phyloP scores from a whole-genome alignment of 2,113 vertebrate species.

The Rhinoderma darwinii region DNA sequence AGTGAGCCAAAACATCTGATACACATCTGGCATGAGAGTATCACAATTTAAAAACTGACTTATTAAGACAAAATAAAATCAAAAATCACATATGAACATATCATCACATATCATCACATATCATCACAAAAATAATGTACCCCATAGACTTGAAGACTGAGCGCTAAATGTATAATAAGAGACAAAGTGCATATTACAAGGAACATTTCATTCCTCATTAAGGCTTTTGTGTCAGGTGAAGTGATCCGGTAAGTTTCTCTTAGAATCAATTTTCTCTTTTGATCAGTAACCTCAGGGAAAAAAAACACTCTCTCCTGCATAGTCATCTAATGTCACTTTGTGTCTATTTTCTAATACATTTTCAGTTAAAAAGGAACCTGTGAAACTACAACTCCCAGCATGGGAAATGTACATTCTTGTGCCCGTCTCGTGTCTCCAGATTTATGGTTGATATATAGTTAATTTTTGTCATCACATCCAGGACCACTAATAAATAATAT shows the following conservation, averaged over 20 bases:
- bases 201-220: constrained; percentile 12
- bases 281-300: neutral
- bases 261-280: constrained; percentile 4
- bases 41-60: too few relatives aligned
- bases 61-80: too few relatives aligned
- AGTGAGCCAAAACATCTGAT: too few relatives aligned
- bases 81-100: too few relatives aligned
- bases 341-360: neutral
- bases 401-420: too few relatives aligned
- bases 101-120: too few relatives aligned
- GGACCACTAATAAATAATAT: too few relatives aligned
- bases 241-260: constrained; percentile 3
- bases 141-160: neutral
- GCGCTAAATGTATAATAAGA: neutral
- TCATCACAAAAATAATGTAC: neutral
- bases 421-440: too few relatives aligned
- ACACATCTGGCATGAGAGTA: too few relatives aligned
- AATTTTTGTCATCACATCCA: too few relatives aligned
- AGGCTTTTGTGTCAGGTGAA: neutral
- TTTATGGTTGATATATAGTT: too few relatives aligned
- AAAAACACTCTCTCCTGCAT: neutral
- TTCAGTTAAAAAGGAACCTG: neutral
- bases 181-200: constrained; percentile 12
- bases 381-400: neutral
- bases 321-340: neutral